These are phyloP conservation scores for Hermaeophaga mercurialis DNA, from an alignment of 2,888 invertebrate genomes.

Conservation along the genomic window DNA sequence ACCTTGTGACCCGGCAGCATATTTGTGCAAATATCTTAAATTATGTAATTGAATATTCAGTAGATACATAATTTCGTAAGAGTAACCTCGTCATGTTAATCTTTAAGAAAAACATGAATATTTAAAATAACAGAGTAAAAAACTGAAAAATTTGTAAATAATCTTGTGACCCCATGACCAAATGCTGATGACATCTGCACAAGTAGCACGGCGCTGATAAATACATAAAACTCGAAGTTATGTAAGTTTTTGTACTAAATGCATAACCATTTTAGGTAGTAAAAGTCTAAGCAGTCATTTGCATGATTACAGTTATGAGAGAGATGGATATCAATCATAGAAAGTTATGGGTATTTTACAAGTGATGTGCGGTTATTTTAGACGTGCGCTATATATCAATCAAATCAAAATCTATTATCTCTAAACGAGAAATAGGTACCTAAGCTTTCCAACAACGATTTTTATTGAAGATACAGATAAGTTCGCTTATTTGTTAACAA, in stretches of 20 bases:
- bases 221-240: not conserved
- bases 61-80: no score
- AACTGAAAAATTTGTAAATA: no score
- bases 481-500: no score
- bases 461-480: no score
- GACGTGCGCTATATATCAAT: not conserved
- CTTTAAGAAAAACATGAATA: not conserved
- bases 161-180: not conserved
- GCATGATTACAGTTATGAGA: conserved; percentile 5
- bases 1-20: no score
- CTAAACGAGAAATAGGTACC: not conserved
- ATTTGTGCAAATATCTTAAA: no score
- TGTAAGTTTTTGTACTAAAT: conserved; percentile 10
- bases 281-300: conserved; percentile 7
- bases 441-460: not conserved
- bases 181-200: not conserved
- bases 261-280: conserved; percentile 9
- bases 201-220: not conserved
- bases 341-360: not conserved
- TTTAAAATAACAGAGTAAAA: not conserved
- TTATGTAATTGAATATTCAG: no score
- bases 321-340: conserved; percentile 7
- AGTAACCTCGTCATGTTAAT: not conserved
- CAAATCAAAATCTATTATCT: not conserved
- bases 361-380: not conserved